Evolutionary conservation across 1,140 invertebrate species (phyloP).

Genomic region (Drosophila sp.): DNA sequence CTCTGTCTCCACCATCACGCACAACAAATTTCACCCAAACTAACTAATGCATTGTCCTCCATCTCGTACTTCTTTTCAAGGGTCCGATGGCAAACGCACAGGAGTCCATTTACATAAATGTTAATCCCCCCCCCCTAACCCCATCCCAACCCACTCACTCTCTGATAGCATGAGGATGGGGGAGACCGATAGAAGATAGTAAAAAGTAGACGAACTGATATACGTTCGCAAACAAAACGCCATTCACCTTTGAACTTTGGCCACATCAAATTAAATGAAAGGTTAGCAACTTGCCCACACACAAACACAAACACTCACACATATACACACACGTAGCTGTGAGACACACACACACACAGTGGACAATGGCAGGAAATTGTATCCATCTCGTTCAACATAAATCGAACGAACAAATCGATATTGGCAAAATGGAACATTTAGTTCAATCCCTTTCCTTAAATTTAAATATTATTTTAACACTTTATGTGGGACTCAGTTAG

Average conservation of each 20-base stretch:
- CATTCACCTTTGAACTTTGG: slow-evolving; percentile 68
- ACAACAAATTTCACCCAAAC: slow-evolving; percentile 62
- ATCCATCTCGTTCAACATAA: neutral
- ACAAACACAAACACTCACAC: neutral
- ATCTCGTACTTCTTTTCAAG: neutral
- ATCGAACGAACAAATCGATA: neutral
- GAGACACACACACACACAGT: neutral
- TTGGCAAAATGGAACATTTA: neutral
- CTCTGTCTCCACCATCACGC: neutral
- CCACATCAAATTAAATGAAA: slow-evolving; percentile 74
- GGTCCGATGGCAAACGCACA: slow-evolving; percentile 35
- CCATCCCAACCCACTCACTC: slow-evolving; percentile 7
- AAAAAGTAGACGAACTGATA: slow-evolving; percentile 12
- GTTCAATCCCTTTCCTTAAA: too few relatives aligned
- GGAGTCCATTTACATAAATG: slow-evolving; percentile 70
- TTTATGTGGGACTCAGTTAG: too few relatives aligned
- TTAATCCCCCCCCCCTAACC: slow-evolving; percentile 39
- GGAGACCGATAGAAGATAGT: neutral
- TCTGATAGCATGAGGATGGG: neutral
- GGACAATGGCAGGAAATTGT: neutral
- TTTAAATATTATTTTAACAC: too few relatives aligned
- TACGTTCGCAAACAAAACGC: slow-evolving; percentile 14
- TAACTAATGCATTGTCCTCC: slow-evolving; percentile 44
- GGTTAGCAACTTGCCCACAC: slow-evolving; percentile 46
- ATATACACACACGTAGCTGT: neutral